These are phyloP conservation scores for Cyprinodon brontotheroides DNA, from an alignment of 2,113 vertebrate genomes.

Conservation along the genomic window DNA sequence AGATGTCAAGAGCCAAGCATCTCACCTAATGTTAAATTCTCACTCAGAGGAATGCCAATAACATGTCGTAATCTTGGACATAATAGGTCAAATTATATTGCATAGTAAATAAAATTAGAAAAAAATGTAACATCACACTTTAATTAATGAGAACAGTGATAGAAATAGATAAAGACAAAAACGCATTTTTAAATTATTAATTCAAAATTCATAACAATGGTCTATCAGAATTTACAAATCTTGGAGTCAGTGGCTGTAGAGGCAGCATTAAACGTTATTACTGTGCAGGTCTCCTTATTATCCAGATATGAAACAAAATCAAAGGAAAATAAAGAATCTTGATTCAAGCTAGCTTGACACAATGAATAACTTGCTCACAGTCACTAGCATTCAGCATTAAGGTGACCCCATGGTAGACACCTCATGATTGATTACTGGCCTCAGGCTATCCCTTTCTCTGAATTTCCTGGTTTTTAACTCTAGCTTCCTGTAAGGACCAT, in stretches of 20 bases:
- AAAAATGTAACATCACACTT: conserved; percentile 11
- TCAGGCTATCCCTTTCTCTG: conserved; percentile 55
- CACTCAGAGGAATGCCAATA: conserved; percentile 18
- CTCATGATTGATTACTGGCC: conserved; percentile 72
- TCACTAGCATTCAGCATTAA: conserved; percentile 31
- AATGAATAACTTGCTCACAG: conserved; percentile 25
- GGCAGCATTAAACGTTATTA: not conserved
- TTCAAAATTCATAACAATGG: not conserved
- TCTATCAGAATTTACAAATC: not conserved
- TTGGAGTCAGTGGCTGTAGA: not conserved
- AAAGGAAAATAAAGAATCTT: not conserved
- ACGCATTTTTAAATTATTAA: not conserved
- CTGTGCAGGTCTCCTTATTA: not conserved
- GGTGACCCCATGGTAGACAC: conserved; percentile 47
- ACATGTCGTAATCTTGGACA: conserved; percentile 38
- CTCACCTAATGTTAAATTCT: conserved; percentile 10
- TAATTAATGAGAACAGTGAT: not conserved
- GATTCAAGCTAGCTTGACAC: conserved; percentile 24
- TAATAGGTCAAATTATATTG: conserved; percentile 2
- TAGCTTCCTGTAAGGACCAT: conserved; percentile 59
- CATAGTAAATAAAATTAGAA: conserved; percentile 2
- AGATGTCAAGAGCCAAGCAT: conserved; percentile 12
- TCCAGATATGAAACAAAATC: not conserved
- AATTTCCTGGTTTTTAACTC: conserved; percentile 72
- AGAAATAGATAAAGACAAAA: not conserved